Evolutionary conservation across 2,113 vertebrate genomes (phyloP), one percentile per base, ranked within the genome.

Genomic region (Hyperopisus bebe): DNA sequence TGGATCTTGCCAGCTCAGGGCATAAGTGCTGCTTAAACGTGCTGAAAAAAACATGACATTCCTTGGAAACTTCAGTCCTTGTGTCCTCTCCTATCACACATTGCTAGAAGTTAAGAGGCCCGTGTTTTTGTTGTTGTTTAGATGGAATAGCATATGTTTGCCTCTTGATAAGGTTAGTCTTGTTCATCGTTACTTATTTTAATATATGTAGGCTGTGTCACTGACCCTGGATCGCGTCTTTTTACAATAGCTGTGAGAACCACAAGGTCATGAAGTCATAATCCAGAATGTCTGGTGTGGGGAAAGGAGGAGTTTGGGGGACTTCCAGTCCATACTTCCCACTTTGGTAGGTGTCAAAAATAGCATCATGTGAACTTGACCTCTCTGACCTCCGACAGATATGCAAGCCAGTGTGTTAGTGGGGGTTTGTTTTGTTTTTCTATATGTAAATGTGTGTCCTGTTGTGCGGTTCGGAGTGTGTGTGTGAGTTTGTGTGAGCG

Each of bases 311-410:
- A 5, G 53, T 55, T 55, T 55, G 44, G 82, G 82, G 82, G 21
- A 46, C 46, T 85, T 83, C 80, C 80, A 83, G 42, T 46, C 35
- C 42, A 83, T 42, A 24, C 80, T 83, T 85, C 82, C 82, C 10
- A 9, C n/a, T 24, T 46, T 3, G 82, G 46, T 11, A 85, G 82
- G 42, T 46, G 44, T n/a, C 82, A 48, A 85, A 85, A 85, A 85
- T 85, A 85, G 82, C 82, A 46, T 44, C 8, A 46, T 85, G 82
- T 85, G 82, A 85, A 85, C 44, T 10, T 85, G 82, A 47, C 82
- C 82, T 85, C 82, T 9, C 46, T 19, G 19, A 85, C 82, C 46
- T 27, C 82, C 3, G 46, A 85, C 46, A 85, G 19, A 85, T 46
- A 48, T 4, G 7, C 82, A 84, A 46, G 82, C 21, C 3, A 0